phyloP scores from a whole-genome alignment of 2,888 invertebrate genomes.

The Tiliacea aurago region DNA sequence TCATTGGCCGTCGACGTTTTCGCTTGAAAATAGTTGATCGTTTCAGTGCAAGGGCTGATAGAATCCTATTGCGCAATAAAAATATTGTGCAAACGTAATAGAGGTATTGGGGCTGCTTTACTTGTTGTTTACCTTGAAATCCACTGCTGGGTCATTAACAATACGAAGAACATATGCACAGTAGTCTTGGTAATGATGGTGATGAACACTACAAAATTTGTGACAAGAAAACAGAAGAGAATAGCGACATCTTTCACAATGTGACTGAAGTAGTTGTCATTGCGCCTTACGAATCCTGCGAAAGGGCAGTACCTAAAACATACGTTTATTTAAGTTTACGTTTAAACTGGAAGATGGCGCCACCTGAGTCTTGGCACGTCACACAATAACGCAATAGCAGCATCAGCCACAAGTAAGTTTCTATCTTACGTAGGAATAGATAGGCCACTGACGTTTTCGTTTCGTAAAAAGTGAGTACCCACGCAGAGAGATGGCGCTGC shows the following conservation, averaged over 20 bases:
- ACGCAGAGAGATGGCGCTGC: too few relatives aligned
- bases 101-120: not conserved
- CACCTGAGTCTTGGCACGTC: too few relatives aligned
- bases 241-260: slow-evolving; percentile 66
- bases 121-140: slow-evolving; percentile 52
- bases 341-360: slow-evolving; percentile 6
- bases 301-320: slow-evolving; percentile 71
- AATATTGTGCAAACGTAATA: not conserved
- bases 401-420: too few relatives aligned
- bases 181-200: slow-evolving; percentile 66
- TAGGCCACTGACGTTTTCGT: too few relatives aligned
- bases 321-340: not conserved
- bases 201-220: slow-evolving; percentile 72
- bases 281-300: slow-evolving; percentile 51
- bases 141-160: slow-evolving; percentile 50
- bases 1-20: not conserved
- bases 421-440: too few relatives aligned
- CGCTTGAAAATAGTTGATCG: not conserved
- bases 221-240: slow-evolving; percentile 69
- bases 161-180: slow-evolving; percentile 59
- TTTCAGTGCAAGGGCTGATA: not conserved
- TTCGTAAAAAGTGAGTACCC: too few relatives aligned
- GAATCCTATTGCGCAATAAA: not conserved
- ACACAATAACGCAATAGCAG: too few relatives aligned
- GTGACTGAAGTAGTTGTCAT: slow-evolving; percentile 55